Evolutionary conservation across 2,113 vertebrate species (phyloP).

Genomic region (Pyxicephalus adspersus): DNA sequence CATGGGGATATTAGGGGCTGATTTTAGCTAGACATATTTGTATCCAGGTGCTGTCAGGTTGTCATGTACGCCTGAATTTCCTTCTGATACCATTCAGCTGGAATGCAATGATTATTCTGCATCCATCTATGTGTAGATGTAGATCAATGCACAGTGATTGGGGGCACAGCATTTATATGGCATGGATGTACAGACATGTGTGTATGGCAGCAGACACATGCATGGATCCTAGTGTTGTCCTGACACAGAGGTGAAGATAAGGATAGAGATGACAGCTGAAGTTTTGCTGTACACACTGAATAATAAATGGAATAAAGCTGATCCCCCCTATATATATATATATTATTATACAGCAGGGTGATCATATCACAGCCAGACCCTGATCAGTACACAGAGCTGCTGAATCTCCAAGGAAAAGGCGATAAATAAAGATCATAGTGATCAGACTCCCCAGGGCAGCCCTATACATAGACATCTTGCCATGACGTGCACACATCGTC

Average conservation of each 20-base stretch:
- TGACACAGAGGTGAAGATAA: background rate
- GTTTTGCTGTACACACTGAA: background rate
- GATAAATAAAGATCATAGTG: conserved; percentile 20
- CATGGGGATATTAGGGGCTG: too few relatives aligned
- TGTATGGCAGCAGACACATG: background rate
- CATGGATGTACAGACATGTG: too few relatives aligned
- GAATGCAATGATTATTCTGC: too few relatives aligned
- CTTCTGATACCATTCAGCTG: too few relatives aligned
- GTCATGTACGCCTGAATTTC: too few relatives aligned
- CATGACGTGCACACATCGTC: conserved; percentile 38
- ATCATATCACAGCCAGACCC: background rate
- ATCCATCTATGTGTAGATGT: too few relatives aligned
- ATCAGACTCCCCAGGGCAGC: background rate
- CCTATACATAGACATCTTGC: conserved; percentile 45
- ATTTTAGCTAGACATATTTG: too few relatives aligned
- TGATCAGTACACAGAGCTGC: background rate
- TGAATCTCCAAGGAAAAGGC: background rate
- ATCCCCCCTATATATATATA: background rate
- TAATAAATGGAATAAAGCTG: too few relatives aligned
- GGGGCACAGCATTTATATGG: too few relatives aligned
- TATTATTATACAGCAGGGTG: background rate
- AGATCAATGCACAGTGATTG: too few relatives aligned
- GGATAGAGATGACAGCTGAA: conserved; percentile 1
- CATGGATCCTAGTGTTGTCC: background rate
- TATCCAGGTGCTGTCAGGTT: too few relatives aligned